These are phyloP conservation scores for Lepidochitona cinerea DNA, from an alignment of 2,888 invertebrate species.

Conservation along the genomic window DNA sequence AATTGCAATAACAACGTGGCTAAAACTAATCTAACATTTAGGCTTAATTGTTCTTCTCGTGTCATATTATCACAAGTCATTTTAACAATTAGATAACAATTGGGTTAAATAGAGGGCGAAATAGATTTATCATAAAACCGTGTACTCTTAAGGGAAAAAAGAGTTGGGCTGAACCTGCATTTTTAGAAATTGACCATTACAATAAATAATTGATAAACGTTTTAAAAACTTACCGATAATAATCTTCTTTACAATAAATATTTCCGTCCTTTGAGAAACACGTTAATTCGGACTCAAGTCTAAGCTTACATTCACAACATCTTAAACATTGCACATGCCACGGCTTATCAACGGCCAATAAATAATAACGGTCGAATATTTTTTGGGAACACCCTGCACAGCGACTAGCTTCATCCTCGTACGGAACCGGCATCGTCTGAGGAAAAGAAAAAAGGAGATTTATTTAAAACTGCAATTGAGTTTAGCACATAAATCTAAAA, in stretches of 20 bases:
- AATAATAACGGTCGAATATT: conserved; percentile 89
- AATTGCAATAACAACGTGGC: too few relatives aligned
- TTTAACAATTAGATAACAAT: too few relatives aligned
- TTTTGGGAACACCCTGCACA: conserved; percentile 92
- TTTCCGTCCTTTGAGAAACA: conserved; percentile 94
- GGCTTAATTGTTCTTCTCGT: too few relatives aligned
- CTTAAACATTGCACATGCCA: conserved; percentile 92
- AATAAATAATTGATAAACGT: not conserved
- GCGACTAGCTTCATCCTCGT: conserved; percentile 25
- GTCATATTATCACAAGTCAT: too few relatives aligned
- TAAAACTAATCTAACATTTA: too few relatives aligned
- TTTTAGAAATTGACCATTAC: too few relatives aligned
- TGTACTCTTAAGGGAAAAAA: too few relatives aligned
- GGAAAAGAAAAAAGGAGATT: conserved; percentile 9
- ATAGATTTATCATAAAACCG: too few relatives aligned
- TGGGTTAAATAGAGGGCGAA: too few relatives aligned
- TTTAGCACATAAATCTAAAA: too few relatives aligned
- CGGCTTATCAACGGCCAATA: conserved; percentile 90
- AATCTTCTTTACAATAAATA: conserved; percentile 97
- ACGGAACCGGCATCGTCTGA: conserved; percentile 42
- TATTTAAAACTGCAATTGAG: too few relatives aligned
- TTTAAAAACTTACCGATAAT: conserved; percentile 85
- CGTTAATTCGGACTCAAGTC: conserved; percentile 90
- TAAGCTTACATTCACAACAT: conserved; percentile 91
- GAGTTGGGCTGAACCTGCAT: too few relatives aligned